phyloP scores from a whole-genome alignment of 2,113 vertebrate genomes.

The Orycteropus afer region DNA sequence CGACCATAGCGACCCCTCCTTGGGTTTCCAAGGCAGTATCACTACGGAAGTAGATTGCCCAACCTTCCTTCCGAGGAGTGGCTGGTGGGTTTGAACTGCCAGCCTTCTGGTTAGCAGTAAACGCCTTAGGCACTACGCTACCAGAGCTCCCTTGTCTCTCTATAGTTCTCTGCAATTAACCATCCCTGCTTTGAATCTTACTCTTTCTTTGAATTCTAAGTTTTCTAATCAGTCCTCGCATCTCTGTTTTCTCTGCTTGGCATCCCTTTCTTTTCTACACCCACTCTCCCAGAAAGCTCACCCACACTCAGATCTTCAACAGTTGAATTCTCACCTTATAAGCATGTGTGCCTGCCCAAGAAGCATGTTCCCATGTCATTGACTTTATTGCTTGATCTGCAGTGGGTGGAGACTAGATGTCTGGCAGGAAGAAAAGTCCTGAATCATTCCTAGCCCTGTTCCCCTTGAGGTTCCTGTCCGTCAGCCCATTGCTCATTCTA shows the following conservation, averaged over 20 bases:
- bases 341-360: neutral
- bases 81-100: no score
- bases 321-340: neutral
- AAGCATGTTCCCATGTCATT: accelerated
- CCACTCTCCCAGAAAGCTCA: neutral
- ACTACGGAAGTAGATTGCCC: no score
- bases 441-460: neutral
- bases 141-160: neutral
- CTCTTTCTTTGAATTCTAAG: neutral
- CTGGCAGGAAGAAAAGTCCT: neutral
- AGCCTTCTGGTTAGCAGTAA: no score
- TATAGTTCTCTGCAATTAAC: neutral
- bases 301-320: neutral
- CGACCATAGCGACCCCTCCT: no score
- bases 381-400: neutral
- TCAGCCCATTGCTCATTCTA: neutral
- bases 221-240: neutral
- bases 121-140: no score
- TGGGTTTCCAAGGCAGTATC: no score
- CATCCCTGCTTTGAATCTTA: neutral
- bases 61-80: no score
- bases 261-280: neutral
- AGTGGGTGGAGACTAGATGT: neutral
- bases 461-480: neutral
- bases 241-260: neutral